Base-by-base conservation (phyloP, 2,113 vertebrate genomes). In the Chlamydotis undulata region DNA sequence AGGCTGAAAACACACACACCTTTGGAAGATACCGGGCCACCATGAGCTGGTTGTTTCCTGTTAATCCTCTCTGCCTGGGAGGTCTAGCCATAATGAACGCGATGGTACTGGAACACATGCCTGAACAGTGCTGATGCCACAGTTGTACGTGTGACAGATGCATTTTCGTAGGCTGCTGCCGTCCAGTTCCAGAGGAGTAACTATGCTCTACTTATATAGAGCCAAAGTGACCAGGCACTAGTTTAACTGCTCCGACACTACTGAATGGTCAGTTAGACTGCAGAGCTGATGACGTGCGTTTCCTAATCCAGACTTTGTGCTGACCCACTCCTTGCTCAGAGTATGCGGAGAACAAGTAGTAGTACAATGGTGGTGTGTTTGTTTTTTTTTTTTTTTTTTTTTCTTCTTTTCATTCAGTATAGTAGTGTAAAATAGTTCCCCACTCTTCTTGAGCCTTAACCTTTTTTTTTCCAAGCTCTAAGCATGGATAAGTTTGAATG, bases 11-110 rank as follows among this genome's bases (percentile, higher is more conserved):
- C 90, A 81, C 68, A 77, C 88, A 61, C 87, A 85, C 45, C 28
- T 83, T 69, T 84, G 90, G 95, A 96, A 96, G 95, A 92, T 86
- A 60, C 91, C 76, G 43, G 33, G 77, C 83, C 52, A 52, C 63
- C 24, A 9, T 29, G 35, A 96, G 63, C 49, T 77, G 77, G 83
- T 93, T 87, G 41, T 64, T 87, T 91, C 49, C 79, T 96, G 67
- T 92, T 53, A 52, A 41, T 77, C 73, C 90, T 96, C 96, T 95
- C 63, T 5, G 29, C 6, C 2, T 5, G 69, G 89, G 96, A 93
- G 91, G 89, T 69, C 37, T 81, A 75, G 91, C 96, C 87, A 35
- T 76, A 69, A 73, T 11, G 70, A 50, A 86, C 56, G 85, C 41
- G 53, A 64, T 24, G 77, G 94, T 90, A 89, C 95, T 85, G 12